Conservation (phyloP, 2,797 vertebrate species). For the Danio albolineatus region DNA sequence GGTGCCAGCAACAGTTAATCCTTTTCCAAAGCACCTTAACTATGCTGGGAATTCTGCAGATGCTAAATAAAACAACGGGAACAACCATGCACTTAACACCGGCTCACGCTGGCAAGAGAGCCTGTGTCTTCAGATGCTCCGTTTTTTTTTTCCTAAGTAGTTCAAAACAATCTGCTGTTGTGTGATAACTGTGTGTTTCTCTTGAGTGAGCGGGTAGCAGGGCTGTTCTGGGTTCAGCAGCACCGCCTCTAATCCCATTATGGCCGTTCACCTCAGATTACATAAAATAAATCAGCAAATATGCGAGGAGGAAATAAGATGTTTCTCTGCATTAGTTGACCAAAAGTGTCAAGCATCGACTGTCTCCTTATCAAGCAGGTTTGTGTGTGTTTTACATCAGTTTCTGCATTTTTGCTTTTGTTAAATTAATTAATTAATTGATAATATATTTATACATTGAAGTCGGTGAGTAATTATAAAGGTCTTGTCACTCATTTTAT, state of each 20-base stretch:
- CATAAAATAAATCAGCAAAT: conserved; percentile 45
- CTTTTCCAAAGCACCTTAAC: conserved; percentile 68
- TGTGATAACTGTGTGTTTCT: conserved; percentile 77
- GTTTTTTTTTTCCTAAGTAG: conserved; percentile 48
- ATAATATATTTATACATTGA: too few species aligned
- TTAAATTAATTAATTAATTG: too few species aligned
- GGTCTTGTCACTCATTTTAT: too few species aligned
- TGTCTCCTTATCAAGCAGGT: not conserved
- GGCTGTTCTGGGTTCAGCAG: conserved; percentile 59
- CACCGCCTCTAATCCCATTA: conserved; percentile 63
- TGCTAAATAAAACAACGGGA: conserved; percentile 64
- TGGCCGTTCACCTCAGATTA: conserved; percentile 64
- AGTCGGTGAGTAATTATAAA: too few species aligned
- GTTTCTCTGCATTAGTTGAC: conserved; percentile 47
- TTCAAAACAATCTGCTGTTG: conserved; percentile 75
- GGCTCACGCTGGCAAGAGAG: conserved; percentile 59
- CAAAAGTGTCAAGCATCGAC: conserved; percentile 19
- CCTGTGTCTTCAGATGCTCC: conserved; percentile 59
- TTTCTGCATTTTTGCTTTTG: too few species aligned
- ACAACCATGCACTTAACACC: conserved; percentile 66
- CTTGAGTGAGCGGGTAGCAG: conserved; percentile 58
- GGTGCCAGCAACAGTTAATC: conserved; percentile 66
- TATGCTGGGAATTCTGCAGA: conserved; percentile 66
- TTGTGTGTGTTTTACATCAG: not conserved
- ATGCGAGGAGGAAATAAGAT: conserved; percentile 54